Conservation (phyloP, 2,113 vertebrate genomes). For the Entomyzon cyanotis region DNA sequence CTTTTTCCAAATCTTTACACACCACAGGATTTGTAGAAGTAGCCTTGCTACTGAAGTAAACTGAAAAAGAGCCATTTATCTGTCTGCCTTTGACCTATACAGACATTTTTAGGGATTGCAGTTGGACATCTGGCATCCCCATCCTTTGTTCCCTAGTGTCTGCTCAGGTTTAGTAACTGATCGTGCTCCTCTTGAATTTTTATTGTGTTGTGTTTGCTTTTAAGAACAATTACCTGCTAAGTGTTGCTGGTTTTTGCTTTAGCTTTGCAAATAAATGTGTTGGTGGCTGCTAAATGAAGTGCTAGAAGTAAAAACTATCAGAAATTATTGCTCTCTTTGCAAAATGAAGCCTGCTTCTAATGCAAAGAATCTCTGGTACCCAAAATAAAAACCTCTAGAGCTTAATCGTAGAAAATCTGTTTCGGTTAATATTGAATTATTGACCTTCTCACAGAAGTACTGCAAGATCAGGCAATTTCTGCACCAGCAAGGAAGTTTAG, state of each 20-base stretch:
- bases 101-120: neutral
- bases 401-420: neutral
- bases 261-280: neutral
- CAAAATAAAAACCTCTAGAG: neutral
- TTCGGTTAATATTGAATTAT: slow-evolving; percentile 31
- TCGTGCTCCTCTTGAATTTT: neutral
- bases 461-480: slow-evolving; percentile 10
- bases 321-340: neutral
- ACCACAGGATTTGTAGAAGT: neutral
- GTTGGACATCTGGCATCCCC: neutral
- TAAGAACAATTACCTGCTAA: neutral
- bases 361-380: neutral
- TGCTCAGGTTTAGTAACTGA: neutral
- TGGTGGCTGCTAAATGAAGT: neutral
- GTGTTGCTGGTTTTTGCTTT: neutral
- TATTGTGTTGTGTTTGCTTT: neutral
- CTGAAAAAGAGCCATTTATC: neutral
- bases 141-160: fast-evolving
- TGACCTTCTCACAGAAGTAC: neutral
- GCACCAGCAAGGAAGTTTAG: neutral
- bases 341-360: neutral
- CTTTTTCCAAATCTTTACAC: neutral
- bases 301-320: neutral
- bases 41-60: neutral
- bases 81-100: neutral